phyloP scores from a whole-genome alignment of 2,797 vertebrate genomes.

The Lithobates sylvaticus region DNA sequence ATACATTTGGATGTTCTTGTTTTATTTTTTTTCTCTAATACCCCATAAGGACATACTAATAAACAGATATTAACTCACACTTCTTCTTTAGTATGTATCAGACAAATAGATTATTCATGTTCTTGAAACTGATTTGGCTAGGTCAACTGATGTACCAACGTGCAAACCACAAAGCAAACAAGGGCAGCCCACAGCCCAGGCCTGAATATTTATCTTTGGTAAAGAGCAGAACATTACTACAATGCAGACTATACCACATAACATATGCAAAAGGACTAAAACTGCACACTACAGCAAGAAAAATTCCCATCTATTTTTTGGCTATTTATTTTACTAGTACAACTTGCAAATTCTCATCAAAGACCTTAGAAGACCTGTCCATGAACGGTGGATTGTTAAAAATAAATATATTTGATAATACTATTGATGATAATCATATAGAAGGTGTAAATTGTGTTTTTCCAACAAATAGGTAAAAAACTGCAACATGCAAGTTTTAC shows the following conservation, averaged over 20 bases:
- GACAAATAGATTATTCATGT: constrained; percentile 56
- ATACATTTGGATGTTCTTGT: constrained; percentile 35
- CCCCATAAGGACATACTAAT: constrained; percentile 46
- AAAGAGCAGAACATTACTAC: constrained; percentile 21
- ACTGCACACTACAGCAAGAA: constrained; percentile 29
- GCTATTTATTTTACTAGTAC: constrained; percentile 25
- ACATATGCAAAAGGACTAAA: constrained; percentile 17
- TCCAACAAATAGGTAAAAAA: too few species aligned
- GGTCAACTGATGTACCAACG: constrained; percentile 40
- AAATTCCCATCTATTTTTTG: constrained; percentile 17
- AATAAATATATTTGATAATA: not conserved
- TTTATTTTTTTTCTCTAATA: constrained; percentile 50
- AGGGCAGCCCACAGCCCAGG: constrained; percentile 29
- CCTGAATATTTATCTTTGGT: constrained; percentile 29
- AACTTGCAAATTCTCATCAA: not conserved
- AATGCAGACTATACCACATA: constrained; percentile 46
- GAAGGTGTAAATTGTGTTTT: too few species aligned
- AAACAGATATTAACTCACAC: constrained; percentile 51
- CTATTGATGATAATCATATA: too few species aligned
- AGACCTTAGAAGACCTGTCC: constrained; percentile 39
- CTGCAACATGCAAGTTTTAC: too few species aligned
- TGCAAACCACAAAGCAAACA: constrained; percentile 57
- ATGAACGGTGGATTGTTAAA: not conserved
- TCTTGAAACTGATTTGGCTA: constrained; percentile 31
- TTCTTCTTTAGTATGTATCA: constrained; percentile 42